Evolutionary conservation across 2,888 invertebrate genomes (phyloP).

Genomic region (Diarsia mendica): DNA sequence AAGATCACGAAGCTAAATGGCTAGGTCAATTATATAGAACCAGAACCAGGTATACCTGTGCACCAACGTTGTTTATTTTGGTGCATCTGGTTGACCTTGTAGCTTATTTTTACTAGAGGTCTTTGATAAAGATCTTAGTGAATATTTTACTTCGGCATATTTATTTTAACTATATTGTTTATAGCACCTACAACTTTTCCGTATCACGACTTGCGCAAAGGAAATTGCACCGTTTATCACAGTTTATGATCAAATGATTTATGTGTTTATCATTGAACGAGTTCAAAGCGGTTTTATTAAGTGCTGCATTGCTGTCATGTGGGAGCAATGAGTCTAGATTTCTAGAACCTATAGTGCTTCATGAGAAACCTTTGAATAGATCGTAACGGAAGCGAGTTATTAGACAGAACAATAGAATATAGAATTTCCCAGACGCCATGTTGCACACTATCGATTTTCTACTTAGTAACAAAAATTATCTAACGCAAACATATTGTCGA

Average conservation of each 20-base stretch:
- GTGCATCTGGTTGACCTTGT: constrained; percentile 21
- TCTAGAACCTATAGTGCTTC: constrained; percentile 5
- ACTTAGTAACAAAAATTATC: constrained; percentile 41
- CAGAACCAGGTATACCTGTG: background rate
- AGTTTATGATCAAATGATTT: constrained; percentile 24
- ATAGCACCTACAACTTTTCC: background rate
- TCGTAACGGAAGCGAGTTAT: constrained; percentile 29
- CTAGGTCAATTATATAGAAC: constrained; percentile 6
- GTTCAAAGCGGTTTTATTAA: constrained; percentile 35
- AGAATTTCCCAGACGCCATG: constrained; percentile 15
- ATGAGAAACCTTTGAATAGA: constrained; percentile 24
- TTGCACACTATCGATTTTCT: constrained; percentile 29
- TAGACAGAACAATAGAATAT: constrained; percentile 40
- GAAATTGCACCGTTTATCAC: constrained; percentile 16
- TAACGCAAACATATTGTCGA: constrained; percentile 27
- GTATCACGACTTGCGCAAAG: constrained; percentile 10
- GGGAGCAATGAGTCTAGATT: constrained; percentile 13
- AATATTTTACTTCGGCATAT: background rate
- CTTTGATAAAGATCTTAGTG: constrained; percentile 2
- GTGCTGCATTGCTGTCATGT: constrained; percentile 13
- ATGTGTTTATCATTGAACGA: constrained; percentile 43
- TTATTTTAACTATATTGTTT: background rate
- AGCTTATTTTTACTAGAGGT: constrained; percentile 5
- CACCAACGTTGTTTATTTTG: constrained; percentile 10
- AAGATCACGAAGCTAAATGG: background rate